These are phyloP conservation scores for Platypus cylindrus DNA, from an alignment of 2,888 invertebrate species.

Conservation along the genomic window DNA sequence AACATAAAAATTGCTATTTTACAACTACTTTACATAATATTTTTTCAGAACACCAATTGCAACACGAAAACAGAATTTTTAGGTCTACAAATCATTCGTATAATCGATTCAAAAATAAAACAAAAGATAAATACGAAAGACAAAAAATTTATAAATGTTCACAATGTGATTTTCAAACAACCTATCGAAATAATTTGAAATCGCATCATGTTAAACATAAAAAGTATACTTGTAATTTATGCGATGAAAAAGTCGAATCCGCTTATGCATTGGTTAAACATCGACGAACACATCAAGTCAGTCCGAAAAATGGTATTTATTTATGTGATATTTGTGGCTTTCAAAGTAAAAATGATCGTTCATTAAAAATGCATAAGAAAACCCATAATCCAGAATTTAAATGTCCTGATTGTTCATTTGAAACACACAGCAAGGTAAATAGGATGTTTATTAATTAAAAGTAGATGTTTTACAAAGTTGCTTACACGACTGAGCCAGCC, in stretches of 20 bases:
- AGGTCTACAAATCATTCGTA: conserved; percentile 8
- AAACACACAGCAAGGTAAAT: conserved; percentile 14
- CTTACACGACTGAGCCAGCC: no score
- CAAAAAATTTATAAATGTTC: conserved; percentile 11
- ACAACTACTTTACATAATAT: conserved; percentile 10
- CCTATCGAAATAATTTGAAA: conserved; percentile 12
- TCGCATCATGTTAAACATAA: conserved; percentile 14
- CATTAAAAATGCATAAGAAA: conserved; percentile 14
- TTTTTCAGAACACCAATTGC: conserved; percentile 10
- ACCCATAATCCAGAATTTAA: conserved; percentile 15
- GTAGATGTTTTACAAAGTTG: no score
- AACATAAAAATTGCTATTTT: conserved; percentile 12
- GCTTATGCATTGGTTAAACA: conserved; percentile 13
- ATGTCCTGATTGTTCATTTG: conserved; percentile 15
- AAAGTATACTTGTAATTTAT: conserved; percentile 10
- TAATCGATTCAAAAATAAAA: conserved; percentile 7
- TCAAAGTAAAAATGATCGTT: conserved; percentile 14
- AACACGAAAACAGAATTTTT: no score
- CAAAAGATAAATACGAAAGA: conserved; percentile 9
- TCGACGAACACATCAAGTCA: conserved; percentile 10
- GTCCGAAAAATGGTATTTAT: conserved; percentile 11
- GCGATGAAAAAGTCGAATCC: conserved; percentile 10
- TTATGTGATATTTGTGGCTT: conserved; percentile 15
- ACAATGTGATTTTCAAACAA: conserved; percentile 13
- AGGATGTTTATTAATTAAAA: not conserved